phyloP scores from a whole-genome alignment of 2,797 vertebrate species.

The Lepilemur septentrionalis region DNA sequence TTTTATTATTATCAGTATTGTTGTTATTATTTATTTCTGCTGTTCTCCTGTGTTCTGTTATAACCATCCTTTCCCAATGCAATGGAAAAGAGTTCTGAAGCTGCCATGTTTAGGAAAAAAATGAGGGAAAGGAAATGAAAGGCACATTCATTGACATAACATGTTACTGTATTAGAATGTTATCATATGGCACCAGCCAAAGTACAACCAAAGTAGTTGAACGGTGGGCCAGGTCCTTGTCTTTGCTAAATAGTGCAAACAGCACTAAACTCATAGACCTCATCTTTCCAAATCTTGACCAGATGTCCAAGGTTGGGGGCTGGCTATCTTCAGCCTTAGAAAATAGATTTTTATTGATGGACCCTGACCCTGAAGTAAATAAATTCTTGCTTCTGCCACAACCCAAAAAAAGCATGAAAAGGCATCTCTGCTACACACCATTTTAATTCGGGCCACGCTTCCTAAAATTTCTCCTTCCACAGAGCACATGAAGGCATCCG shows the following conservation, averaged over 20 bases:
- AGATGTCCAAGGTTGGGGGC: neutral
- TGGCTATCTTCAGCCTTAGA: neutral
- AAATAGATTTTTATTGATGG: neutral
- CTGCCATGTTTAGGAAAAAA: neutral
- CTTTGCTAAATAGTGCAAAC: neutral
- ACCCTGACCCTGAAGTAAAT: neutral
- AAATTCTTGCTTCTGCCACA: neutral
- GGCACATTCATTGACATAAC: neutral
- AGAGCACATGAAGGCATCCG: neutral
- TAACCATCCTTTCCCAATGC: neutral
- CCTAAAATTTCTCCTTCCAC: neutral
- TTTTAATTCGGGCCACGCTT: neutral
- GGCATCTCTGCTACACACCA: rapidly evolving
- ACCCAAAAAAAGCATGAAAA: neutral
- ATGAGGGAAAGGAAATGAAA: neutral
- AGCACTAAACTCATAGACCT: neutral
- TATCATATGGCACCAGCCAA: neutral
- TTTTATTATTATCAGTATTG: neutral
- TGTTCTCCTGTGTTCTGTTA: neutral
- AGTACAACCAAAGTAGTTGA: neutral
- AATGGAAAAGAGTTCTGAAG: neutral
- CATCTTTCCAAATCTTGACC: neutral
- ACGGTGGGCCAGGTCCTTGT: neutral
- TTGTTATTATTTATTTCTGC: neutral
- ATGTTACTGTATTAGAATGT: neutral